Conservation (phyloP, 1,140 invertebrate species). For the Hypsibius dujardini region DNA sequence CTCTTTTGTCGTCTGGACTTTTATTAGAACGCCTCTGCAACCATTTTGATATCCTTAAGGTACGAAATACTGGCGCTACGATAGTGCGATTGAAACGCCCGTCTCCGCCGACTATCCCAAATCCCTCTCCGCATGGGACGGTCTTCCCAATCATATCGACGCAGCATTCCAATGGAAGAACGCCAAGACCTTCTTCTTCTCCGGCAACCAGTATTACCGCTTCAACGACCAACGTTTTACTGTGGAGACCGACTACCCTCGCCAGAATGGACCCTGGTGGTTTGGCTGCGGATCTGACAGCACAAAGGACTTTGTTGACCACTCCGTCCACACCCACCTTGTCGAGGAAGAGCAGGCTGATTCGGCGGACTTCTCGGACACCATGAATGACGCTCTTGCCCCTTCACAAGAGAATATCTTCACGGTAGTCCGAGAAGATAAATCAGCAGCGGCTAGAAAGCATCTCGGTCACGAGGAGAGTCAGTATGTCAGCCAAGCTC, state of each 20-base stretch:
- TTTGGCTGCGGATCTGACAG: slow-evolving; percentile 47
- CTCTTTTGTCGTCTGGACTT: no score
- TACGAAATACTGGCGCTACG: slow-evolving; percentile 80
- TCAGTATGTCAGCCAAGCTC: no score
- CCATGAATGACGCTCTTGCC: no score
- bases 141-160: slow-evolving; percentile 64
- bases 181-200: slow-evolving; percentile 93
- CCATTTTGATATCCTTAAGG: slow-evolving; percentile 29
- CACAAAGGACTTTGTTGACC: slow-evolving; percentile 5
- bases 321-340: no score
- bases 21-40: no score
- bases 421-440: no score
- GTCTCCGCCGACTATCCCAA: slow-evolving; percentile 74
- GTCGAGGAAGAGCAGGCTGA: no score
- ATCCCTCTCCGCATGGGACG: slow-evolving; percentile 70
- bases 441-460: no score
- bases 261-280: slow-evolving; percentile 72
- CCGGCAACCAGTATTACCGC: slow-evolving; percentile 66
- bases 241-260: slow-evolving; percentile 57
- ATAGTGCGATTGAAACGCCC: slow-evolving; percentile 60
- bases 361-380: no score
- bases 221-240: slow-evolving; percentile 79
- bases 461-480: no score
- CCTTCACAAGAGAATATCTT: no score
- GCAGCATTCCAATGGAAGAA: slow-evolving; percentile 77